These are phyloP conservation scores for Acrocyrtus sp. DNA, from an alignment of 2,888 invertebrate genomes.

Conservation along the genomic window DNA sequence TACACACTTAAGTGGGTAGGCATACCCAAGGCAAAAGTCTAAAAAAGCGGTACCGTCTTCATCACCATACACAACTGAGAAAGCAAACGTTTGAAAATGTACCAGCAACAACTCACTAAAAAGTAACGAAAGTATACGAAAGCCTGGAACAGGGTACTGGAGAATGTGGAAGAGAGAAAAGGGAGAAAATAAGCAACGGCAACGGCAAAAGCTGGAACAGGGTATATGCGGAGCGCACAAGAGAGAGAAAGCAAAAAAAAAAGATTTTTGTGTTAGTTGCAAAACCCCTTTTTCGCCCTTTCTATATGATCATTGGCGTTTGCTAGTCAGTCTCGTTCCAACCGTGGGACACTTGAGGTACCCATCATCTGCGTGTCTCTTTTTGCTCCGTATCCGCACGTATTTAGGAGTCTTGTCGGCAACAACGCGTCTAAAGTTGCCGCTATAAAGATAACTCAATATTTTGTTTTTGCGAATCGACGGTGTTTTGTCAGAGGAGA, in stretches of 20 bases:
- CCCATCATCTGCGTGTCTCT: slow-evolving; percentile 49
- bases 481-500: too few species aligned
- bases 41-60: too few species aligned
- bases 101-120: too few species aligned
- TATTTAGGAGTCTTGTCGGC: too few species aligned
- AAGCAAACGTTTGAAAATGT: slow-evolving; percentile 23
- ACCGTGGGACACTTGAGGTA: slow-evolving; percentile 63
- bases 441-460: too few species aligned
- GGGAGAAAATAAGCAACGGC: slow-evolving; percentile 8
- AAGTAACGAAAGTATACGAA: slow-evolving; percentile 44
- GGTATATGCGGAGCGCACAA: too few species aligned
- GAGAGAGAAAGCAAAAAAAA: slow-evolving; percentile 13
- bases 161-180: slow-evolving; percentile 1
- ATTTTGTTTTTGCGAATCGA: too few species aligned
- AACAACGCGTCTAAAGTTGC: slow-evolving; percentile 27
- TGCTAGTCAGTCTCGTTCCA: slow-evolving; percentile 62
- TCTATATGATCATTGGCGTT: slow-evolving; percentile 55
- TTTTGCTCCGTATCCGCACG: slow-evolving; percentile 18
- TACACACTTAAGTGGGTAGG: too few species aligned
- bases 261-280: slow-evolving; percentile 52
- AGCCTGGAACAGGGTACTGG: too few species aligned
- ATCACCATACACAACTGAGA: too few species aligned
- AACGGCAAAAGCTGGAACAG: too few species aligned
- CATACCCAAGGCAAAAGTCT: too few species aligned
- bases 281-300: slow-evolving; percentile 53